A percentile compares a stretch with the other conserved stretches of the same genome.
Evolutionary conservation across 1,140 invertebrate species (phyloP).

Genomic region (Drosophila sp.): DNA sequence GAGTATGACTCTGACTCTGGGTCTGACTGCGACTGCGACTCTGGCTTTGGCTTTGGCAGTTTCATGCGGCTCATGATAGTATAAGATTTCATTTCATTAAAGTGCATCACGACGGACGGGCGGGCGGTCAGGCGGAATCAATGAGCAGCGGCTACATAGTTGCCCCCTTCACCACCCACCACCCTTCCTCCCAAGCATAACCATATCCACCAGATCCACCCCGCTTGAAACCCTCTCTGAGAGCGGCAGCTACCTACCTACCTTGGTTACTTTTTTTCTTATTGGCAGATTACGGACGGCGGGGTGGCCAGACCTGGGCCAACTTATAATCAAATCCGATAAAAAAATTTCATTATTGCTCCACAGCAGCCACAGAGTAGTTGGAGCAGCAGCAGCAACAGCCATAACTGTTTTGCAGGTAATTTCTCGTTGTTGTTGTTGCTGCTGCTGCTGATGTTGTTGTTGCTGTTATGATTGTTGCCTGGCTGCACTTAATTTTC

Average conservation of each 20-base stretch:
- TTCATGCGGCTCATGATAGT: conserved; percentile 77
- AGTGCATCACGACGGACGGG: conserved; percentile 74
- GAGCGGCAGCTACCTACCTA: conserved; percentile 46
- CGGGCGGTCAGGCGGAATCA: conserved; percentile 67
- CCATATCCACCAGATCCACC: not conserved
- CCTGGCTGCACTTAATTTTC: conserved; percentile 79
- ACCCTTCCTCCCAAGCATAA: not conserved
- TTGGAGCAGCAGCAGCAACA: conserved; percentile 37
- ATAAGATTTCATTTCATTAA: conserved; percentile 82
- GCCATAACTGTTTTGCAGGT: conserved; percentile 79
- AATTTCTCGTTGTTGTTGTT: conserved; percentile 70
- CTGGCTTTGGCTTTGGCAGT: conserved; percentile 21
- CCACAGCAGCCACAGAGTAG: conserved; percentile 55
- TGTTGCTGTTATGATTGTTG: conserved; percentile 73
- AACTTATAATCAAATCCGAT: conserved; percentile 82
- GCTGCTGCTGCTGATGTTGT: conserved; percentile 55
- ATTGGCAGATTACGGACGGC: conserved; percentile 76
- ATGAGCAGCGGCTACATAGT: conserved; percentile 70
- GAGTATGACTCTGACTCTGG: conserved; percentile 32
- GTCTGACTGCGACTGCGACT: conserved; percentile 16
- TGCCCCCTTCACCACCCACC: conserved; percentile 6
- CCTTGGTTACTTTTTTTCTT: conserved; percentile 78
- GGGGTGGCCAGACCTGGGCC: conserved; percentile 54
- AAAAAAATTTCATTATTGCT: conserved; percentile 81
- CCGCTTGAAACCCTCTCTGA: conserved; percentile 13